Base-by-base conservation (phyloP, 1,140 invertebrate species). In the Orussus abietinus region DNA sequence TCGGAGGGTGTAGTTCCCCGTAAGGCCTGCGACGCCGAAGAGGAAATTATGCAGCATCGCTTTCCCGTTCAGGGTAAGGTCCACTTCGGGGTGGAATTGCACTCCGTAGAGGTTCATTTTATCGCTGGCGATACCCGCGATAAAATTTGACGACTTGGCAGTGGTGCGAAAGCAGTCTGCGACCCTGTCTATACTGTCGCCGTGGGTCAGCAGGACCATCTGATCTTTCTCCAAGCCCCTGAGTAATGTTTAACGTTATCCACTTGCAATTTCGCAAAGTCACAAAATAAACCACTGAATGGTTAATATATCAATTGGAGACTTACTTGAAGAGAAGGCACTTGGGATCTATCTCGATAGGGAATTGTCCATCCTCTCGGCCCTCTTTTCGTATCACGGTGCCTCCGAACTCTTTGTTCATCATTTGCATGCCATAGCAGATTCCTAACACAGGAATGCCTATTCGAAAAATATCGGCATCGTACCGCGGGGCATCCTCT, bases 381-480 rank as follows among this genome's bases (percentile, higher is more conserved):
- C 81, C 78, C 45, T 90, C 86, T 66, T 92, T 94, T 52, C 85
- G 80, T 6, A 84, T 73, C 25, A 99, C 91, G 3, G 84, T 85
- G n/a, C 96, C 96, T 6, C 91, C 92, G 69, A 96, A 97, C 69
- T 96, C 91, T 75, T 97, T 97, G 69, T 98, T 98, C 74, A 99
- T 83, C 85, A 99, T 89, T 77, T 98, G 96, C 87, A 99, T 94
- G 28, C 96, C 96, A 77, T 99, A 99, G 74, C 96, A 99, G 61
- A 99, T 99, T 50, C 88, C 88, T 62, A 99, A 77, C 36, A 99
- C 87, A 30, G 96, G 96, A 58, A 99, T 77, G 51, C 91, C 92
- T 75, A 94, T 86, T 70, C 87, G 82, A 74, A 99, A 98, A 48
- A 99, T 92, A 62, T 93, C 89, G 1, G 90, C 80, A 75, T 99